These are phyloP conservation scores for Lepidurus apus DNA, from an alignment of 1,140 invertebrate genomes.

Conservation along the genomic window DNA sequence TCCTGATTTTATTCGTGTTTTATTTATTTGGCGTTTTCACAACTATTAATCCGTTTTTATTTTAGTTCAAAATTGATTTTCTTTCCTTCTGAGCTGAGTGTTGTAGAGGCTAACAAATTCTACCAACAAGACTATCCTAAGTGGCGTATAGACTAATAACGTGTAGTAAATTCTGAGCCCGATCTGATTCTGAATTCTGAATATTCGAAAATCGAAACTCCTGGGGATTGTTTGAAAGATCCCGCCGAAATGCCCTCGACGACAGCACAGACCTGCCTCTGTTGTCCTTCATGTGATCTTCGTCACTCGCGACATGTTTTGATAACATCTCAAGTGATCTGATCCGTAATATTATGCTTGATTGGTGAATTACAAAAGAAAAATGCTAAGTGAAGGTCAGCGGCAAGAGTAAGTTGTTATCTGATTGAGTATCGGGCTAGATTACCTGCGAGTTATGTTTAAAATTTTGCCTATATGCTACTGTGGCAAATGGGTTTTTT, in stretches of 20 bases:
- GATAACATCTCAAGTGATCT: not conserved
- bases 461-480: too few species aligned
- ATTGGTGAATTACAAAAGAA: not conserved
- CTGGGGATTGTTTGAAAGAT: not conserved
- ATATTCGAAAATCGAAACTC: not conserved
- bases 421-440: too few species aligned
- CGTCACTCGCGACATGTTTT: not conserved
- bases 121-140: too few species aligned
- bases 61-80: too few species aligned
- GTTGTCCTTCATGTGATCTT: conserved; percentile 16
- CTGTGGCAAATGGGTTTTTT: not conserved
- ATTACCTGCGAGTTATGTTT: too few species aligned
- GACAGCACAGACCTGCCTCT: not conserved
- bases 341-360: not conserved
- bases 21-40: not conserved
- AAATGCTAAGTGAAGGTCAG: not conserved
- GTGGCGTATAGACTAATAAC: too few species aligned
- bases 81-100: too few species aligned
- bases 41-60: too few species aligned
- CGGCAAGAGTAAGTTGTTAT: not conserved
- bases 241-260: not conserved
- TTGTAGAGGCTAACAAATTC: too few species aligned
- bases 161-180: too few species aligned
- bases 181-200: not conserved
- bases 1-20: not conserved